Evolutionary conservation across 92 coral and sea anemone species (phyloP), one percentile per base, ranked within the genome.

Genomic region (Palythoa grandis): DNA sequence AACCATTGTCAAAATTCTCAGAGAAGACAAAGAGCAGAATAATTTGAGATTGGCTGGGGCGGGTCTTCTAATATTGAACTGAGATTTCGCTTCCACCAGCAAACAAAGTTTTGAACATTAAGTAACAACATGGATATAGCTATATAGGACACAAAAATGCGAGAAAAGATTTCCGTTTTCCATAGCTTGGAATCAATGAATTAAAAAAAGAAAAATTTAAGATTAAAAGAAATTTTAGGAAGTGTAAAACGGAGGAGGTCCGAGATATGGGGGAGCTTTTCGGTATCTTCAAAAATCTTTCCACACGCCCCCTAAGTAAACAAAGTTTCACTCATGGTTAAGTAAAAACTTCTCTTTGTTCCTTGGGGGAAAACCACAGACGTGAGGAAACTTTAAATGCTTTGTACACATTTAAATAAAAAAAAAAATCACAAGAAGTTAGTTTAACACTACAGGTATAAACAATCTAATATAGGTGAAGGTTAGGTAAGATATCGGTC

Each of bases 401-500:
- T n/a, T 65, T 12, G 11, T 65, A 11, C 74, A 69, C 39, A 11
- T 37, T 69, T 69, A 24, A 69, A n/a, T 4, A 12, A 29, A 69
- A 69, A n/a, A n/a, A n/a, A 37, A 7, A 43, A 43, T 69, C 24
- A 6, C 7, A 69, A 11, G 43, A 25, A 37, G 74, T 76, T 25
- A 52, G 82, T 76, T 53, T 53, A 69, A 69, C 47, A 7, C 40
- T 37, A 25, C 74, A 54, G 38, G 52, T 2, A 76, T 76, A 76
- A 76, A 76, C 82, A 75, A 54, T 47, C 43, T 54, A 76, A 76
- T 76, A 76, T 76, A 19, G 1, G 39, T 72, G 16, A 16, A 19
- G 23, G n/a, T 35, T 53, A 17, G 82, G 24, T 6, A 56, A 52
- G 67, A 76, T 76, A 76, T 54, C 67, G 67, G 82, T 76, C 82